A percentile compares a stretch with the other conserved stretches of the same genome.
Conservation (phyloP, 2,797 vertebrate genomes). For the Streptopelia turtur region DNA sequence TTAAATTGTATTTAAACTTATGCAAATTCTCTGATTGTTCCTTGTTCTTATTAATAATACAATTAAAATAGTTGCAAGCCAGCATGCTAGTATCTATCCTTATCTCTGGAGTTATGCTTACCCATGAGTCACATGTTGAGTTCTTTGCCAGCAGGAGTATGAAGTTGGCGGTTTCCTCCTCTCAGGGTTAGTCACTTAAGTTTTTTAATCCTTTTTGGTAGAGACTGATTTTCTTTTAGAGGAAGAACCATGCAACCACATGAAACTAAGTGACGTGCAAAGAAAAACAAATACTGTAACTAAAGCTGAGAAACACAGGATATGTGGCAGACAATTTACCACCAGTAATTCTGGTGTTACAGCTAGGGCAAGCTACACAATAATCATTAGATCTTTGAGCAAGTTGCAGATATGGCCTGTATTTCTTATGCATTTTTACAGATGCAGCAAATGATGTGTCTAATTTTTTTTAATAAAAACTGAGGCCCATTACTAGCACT, state of each 20-base stretch:
- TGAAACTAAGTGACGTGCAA: not conserved
- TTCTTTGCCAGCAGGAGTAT: not conserved
- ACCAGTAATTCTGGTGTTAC: not conserved
- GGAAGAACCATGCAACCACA: not conserved
- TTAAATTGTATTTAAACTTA: not conserved
- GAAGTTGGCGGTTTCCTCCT: not conserved
- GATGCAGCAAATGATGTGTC: not conserved
- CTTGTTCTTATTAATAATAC: not conserved
- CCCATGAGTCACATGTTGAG: not conserved
- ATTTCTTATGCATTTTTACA: not conserved
- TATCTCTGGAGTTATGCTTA: not conserved
- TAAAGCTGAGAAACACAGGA: not conserved
- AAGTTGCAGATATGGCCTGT: not conserved
- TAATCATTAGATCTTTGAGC: not conserved
- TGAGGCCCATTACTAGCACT: fast-evolving
- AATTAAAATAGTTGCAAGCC: not conserved
- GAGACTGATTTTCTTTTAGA: not conserved
- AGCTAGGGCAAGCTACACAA: not conserved
- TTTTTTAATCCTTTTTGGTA: not conserved
- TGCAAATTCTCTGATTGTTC: not conserved
- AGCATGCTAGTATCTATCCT: not conserved
- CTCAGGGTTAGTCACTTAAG: not conserved
- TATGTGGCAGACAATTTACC: not conserved
- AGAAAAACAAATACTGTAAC: not conserved
- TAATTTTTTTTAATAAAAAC: not conserved